phyloP scores from a whole-genome alignment of 2,113 vertebrate genomes.

The Thryonomys swinderianus region DNA sequence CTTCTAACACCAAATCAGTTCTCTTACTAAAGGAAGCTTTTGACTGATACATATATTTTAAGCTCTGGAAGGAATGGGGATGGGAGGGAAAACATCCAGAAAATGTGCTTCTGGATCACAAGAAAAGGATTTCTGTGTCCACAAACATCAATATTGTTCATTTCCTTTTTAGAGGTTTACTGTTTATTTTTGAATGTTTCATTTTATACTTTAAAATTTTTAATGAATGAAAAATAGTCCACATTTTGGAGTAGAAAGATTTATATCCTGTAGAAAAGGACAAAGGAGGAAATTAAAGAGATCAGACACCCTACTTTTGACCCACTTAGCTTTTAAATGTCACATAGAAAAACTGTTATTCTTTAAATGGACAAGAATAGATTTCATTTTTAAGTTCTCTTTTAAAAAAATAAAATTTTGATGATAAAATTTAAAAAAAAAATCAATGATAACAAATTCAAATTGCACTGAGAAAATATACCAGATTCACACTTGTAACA shows the following conservation, averaged over 20 bases:
- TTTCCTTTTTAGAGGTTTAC: not conserved
- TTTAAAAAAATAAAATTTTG: not conserved
- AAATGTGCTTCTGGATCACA: not conserved
- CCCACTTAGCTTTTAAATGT: constrained; percentile 1
- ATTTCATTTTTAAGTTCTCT: not conserved
- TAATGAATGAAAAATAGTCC: not conserved
- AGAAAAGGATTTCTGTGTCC: not conserved
- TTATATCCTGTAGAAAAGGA: not conserved
- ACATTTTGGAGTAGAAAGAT: not conserved
- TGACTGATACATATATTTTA: not conserved
- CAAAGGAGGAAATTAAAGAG: constrained; percentile 13
- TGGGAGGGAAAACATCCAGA: not conserved
- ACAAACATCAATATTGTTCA: constrained; percentile 31
- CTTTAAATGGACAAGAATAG: not conserved
- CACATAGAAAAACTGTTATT: not conserved
- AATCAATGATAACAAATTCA: not conserved
- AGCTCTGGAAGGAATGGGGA: not conserved
- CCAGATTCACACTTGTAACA: not conserved
- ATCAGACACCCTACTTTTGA: not conserved
- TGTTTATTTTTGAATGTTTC: not conserved
- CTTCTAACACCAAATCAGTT: not conserved
- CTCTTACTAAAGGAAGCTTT: not conserved
- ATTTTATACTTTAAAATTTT: constrained; percentile 26
- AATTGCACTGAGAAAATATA: not conserved
- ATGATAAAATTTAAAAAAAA: not conserved